Percentiles rank a stretch among this genome's conserved stretches.
These are phyloP conservation scores for Phenganax marumi DNA, from an alignment of 92 coral and sea anemone genomes.

Conservation along the genomic window DNA sequence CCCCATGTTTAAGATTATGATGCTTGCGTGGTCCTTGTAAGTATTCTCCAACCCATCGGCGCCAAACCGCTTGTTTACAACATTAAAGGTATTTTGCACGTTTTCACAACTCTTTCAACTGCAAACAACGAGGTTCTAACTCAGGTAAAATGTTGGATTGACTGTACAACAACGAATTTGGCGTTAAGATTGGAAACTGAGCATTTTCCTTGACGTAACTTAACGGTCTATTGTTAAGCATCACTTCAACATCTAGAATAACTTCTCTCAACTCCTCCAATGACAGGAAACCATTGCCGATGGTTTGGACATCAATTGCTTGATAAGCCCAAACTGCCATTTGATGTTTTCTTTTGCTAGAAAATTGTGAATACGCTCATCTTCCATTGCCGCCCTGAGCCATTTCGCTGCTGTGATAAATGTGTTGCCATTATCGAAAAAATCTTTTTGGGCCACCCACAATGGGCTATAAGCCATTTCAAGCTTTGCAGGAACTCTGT, in stretches of 20 bases:
- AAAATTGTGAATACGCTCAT: neutral
- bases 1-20: neutral
- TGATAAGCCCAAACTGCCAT: neutral
- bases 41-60: neutral
- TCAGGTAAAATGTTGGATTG: neutral
- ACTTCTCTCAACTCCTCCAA: slow-evolving; percentile 30
- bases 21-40: neutral
- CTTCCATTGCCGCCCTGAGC: neutral
- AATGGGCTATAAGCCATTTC: neutral
- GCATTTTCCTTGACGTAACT: neutral
- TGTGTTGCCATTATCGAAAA: neutral
- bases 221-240: neutral
- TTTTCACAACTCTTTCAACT: neutral
- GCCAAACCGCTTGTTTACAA: neutral
- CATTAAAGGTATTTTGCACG: neutral
- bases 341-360: neutral
- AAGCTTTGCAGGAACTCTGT: neutral
- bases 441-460: neutral
- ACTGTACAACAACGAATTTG: neutral
- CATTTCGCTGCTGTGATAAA: neutral
- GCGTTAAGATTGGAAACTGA: neutral
- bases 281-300: slow-evolving; percentile 11
- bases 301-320: slow-evolving; percentile 14
- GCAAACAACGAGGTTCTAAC: neutral
- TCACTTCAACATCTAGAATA: neutral